Conservation (phyloP, 2,888 invertebrate species). For the Hipparchia sbordonii region DNA sequence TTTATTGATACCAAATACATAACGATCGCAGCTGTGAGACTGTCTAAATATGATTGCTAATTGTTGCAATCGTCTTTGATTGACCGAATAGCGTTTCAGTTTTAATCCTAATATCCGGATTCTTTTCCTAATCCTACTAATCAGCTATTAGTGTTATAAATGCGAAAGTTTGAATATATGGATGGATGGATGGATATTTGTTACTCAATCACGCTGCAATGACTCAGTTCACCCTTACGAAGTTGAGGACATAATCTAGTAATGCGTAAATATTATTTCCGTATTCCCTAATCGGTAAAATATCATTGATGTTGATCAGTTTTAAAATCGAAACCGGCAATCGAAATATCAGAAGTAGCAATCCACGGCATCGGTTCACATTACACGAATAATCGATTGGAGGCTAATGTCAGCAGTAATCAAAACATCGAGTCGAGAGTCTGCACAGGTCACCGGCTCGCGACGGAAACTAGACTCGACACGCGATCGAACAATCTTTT, state of each 20-base stretch:
- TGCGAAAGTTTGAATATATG: too few relatives aligned
- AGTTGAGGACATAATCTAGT: too few relatives aligned
- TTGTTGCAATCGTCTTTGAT: too few relatives aligned
- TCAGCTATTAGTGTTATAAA: too few relatives aligned
- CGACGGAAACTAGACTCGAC: conserved; percentile 75
- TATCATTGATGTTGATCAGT: conserved; percentile 39
- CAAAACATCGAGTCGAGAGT: conserved; percentile 66
- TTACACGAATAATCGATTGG: conserved; percentile 78
- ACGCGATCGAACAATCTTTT: conserved; percentile 42
- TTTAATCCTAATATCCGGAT: too few relatives aligned
- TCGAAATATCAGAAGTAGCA: conserved; percentile 49
- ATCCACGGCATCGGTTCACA: conserved; percentile 64
- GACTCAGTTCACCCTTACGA: too few relatives aligned
- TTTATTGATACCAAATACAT: conserved; percentile 12
- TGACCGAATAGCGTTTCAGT: too few relatives aligned
- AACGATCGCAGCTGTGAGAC: neutral
- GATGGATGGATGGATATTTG: too few relatives aligned
- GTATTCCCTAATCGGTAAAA: conserved; percentile 14
- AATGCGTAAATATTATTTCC: neutral
- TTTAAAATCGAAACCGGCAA: conserved; percentile 53
- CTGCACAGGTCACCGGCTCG: conserved; percentile 77
- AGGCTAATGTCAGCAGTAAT: conserved; percentile 78
- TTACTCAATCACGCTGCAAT: too few relatives aligned
- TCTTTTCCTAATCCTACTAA: too few relatives aligned
- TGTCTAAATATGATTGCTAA: too few relatives aligned